Base-by-base conservation (phyloP, 2,797 vertebrate genomes). In the Hoplostethus mediterraneus region DNA sequence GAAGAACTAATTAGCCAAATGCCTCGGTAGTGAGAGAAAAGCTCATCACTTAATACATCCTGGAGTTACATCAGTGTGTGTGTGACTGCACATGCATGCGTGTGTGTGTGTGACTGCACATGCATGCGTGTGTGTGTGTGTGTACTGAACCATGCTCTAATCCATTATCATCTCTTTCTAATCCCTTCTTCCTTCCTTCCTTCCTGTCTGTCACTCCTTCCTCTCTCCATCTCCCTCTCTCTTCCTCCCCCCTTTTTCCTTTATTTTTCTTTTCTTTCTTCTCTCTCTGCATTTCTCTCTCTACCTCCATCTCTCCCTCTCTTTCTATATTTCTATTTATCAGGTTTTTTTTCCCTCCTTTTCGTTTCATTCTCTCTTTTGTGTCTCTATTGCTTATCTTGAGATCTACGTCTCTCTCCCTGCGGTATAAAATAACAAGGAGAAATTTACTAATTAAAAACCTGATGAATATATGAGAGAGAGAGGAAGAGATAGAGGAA, bases 391-490 rank as follows among this genome's bases (percentile, higher is more conserved):
- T 14, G 9, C 44, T 12, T 11, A 13, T 30, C 8, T 30, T 25
- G 33, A 67, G 66, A 48, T 55, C 1, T 14, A 49, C 5, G 7
- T 62, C 63, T 61, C 63, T 31, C 58, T 14, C 63, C 14, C 21
- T 44, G 54, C 21, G 30, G 17, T 9, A 61, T 77, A 13, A 81
- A 65, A 77, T 13, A 73, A 68, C 80, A 74, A 69, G 73, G 69
- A 63, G 25, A 42, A 44, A 63, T 77, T 53, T 51, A 89, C 88
- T 84, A 71, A 90, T 87, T 85, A 3, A 90, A 64, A 63, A 36
- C 49, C 59, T 30, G 71, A 73, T 44, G 63, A 77, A 72, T 68
- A 61, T 33, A 62, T 76, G 76, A 71, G 28, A 42, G 64, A 21
- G 21, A 21, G 21, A 21, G 21, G 21, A 21, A 21, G 21, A 21